Conservation (phyloP, 1,140 invertebrate species). For the Samia ricini region DNA sequence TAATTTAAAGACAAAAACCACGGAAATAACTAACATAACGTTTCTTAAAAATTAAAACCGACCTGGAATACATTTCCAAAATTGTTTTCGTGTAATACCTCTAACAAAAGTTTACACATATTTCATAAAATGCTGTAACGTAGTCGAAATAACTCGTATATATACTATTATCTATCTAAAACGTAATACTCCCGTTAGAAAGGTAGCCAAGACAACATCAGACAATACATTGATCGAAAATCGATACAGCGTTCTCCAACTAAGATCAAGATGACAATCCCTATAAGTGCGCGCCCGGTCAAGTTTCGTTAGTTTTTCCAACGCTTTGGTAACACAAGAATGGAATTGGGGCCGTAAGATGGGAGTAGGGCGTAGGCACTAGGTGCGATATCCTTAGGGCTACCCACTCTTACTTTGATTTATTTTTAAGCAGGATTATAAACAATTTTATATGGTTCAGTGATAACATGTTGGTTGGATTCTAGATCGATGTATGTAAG, state of each 20-base stretch:
- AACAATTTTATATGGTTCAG: too few species aligned
- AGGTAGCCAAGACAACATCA: background rate
- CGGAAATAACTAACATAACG: background rate
- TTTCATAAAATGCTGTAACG: background rate
- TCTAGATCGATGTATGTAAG: too few species aligned
- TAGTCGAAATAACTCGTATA: background rate
- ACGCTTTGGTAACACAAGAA: conserved; percentile 41
- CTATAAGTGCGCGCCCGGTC: conserved; percentile 16
- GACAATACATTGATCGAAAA: background rate
- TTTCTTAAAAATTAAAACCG: background rate
- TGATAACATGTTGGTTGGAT: too few species aligned
- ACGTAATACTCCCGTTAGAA: background rate
- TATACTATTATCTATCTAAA: conserved; percentile 9
- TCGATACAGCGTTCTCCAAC: background rate
- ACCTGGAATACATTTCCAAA: background rate
- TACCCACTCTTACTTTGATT: background rate
- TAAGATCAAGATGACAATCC: background rate
- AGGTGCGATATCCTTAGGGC: background rate
- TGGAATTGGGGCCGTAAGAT: conserved; percentile 22
- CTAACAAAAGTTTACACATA: too few species aligned
- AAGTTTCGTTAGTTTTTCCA: conserved; percentile 55
- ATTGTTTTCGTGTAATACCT: background rate
- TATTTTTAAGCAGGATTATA: too few species aligned
- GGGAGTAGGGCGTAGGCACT: conserved; percentile 12
- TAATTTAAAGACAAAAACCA: background rate